These are phyloP conservation scores for Pontoporia blainvillei DNA, from an alignment of 2,113 vertebrate species.

Conservation along the genomic window DNA sequence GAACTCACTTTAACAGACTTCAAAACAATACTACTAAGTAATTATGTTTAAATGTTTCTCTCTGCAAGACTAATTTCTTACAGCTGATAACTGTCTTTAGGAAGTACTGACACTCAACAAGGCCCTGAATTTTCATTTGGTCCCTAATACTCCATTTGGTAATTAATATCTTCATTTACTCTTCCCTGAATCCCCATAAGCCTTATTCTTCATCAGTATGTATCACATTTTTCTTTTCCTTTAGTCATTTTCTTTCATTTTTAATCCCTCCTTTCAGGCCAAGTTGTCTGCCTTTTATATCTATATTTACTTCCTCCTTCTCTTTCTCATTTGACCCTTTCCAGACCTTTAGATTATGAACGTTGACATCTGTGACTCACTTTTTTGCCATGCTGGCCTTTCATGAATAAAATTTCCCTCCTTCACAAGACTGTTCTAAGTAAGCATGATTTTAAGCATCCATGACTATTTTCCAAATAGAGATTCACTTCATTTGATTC, in stretches of 20 bases:
- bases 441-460: background rate
- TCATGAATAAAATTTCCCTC: background rate
- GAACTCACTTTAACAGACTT: background rate
- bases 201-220: background rate
- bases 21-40: background rate
- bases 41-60: constrained; percentile 69
- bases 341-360: background rate
- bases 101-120: background rate
- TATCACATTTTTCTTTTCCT: background rate
- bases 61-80: constrained; percentile 65
- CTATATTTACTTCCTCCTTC: constrained; percentile 48
- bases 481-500: background rate
- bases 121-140: background rate
- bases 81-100: background rate
- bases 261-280: background rate
- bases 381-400: background rate
- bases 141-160: background rate
- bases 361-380: background rate
- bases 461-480: background rate
- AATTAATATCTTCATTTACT: background rate
- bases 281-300: background rate
- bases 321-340: background rate
- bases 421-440: background rate
- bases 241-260: background rate
- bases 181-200: background rate